Base-by-base conservation (phyloP, 2,113 vertebrate species). In the Syngnathoides biaculeatus region DNA sequence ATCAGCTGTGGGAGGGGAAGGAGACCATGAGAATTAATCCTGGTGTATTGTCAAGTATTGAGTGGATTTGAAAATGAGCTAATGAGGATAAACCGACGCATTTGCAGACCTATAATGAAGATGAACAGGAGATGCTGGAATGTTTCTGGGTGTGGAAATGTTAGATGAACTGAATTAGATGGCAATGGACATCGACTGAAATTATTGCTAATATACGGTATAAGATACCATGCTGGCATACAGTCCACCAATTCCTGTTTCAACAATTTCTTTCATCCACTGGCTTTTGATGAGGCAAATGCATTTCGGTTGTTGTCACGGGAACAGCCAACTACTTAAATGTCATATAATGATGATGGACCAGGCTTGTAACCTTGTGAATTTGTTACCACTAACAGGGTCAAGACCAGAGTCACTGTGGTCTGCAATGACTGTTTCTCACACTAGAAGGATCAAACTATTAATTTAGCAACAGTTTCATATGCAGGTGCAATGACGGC, bases 31-130 rank as follows among this genome's bases (percentile, higher is more conserved):
- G 72, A 72, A 74, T 78, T 76, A 67, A 78, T 82, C 77, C 71
- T 50, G 22, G 78, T 82, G 79, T 61, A 77, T 81, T 64, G 68
- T 72, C 50, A 71, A 72, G 71, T 68, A 65, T 68, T n/a, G 48
- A 19, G 65, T 26, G 40, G 70, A 75, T 74, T 73, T 60, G 66
- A 71, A 71, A 68, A 56, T 42, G 65, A 80, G 66, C 53, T 3
- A 27, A n/a, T 64, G 65, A 73, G 81, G 77, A 88, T 63, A 66
- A 73, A 85, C 71, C 72, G 59, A 42, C 69, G 65, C 60, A 70
- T 43, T 53, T 77, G 67, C 39, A 1, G 26, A 66, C 15, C n/a
- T 73, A 53, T 66, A 66, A 74, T 64, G 55, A 70, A 65, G 53
- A 80, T 57, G 39, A 84, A 72, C 43, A 45, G 65, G 40, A 42